phyloP scores from a whole-genome alignment of 1,140 invertebrate species.

The Camponotus floridanus region DNA sequence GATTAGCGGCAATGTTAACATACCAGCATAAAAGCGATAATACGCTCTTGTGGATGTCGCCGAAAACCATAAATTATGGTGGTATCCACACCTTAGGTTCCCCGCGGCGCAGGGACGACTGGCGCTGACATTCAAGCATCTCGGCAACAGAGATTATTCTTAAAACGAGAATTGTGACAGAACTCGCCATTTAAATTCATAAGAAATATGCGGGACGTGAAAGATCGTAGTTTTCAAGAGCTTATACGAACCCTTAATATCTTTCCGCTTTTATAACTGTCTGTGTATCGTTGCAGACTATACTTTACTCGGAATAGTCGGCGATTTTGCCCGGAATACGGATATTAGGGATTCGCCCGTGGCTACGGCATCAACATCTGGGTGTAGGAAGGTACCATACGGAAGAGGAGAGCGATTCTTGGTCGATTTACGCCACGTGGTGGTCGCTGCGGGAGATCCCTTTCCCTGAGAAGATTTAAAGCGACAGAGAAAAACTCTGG shows the following conservation, averaged over 20 bases:
- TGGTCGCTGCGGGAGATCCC: conserved; percentile 32
- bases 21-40: not conserved
- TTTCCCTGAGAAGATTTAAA: conserved; percentile 35
- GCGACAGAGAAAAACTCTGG: conserved; percentile 9
- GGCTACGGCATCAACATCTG: not conserved
- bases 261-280: conserved; percentile 34
- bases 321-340: not conserved
- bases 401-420: conserved; percentile 31
- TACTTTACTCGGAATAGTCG: conserved; percentile 21
- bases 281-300: not conserved
- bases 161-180: conserved; percentile 45
- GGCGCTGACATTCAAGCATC: conserved; percentile 15
- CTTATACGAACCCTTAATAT: conserved; percentile 34
- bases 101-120: conserved; percentile 31
- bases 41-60: conserved; percentile 2
- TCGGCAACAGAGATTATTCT: conserved; percentile 44
- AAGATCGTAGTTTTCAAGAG: not conserved
- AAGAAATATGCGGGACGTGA: conserved; percentile 43
- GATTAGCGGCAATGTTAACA: conserved; percentile 34
- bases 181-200: not conserved
- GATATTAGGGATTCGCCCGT: conserved; percentile 30
- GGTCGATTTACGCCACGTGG: conserved; percentile 18
- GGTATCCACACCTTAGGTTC: conserved; percentile 22
- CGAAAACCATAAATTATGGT: conserved; percentile 47
- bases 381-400: not conserved